These are phyloP conservation scores for Andricus curvator DNA, from an alignment of 2,888 invertebrate genomes.

Conservation along the genomic window DNA sequence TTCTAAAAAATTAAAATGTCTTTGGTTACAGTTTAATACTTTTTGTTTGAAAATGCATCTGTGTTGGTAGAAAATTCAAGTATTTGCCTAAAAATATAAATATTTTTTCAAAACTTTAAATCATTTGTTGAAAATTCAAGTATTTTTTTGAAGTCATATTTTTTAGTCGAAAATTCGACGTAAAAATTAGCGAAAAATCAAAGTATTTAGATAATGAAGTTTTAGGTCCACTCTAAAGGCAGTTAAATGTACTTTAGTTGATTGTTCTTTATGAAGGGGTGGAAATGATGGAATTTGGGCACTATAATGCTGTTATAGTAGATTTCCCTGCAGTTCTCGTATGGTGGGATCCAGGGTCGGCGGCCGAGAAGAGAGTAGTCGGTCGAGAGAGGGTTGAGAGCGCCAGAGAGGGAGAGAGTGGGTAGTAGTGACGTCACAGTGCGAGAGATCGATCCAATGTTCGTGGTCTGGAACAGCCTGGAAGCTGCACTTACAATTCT, in stretches of 20 bases:
- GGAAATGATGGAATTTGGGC: slow-evolving; percentile 27
- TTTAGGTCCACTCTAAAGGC: neutral
- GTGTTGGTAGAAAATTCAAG: no score
- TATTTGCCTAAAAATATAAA: no score
- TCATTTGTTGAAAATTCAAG: no score
- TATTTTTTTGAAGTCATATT: no score
- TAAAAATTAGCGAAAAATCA: no score
- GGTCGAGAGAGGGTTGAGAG: slow-evolving; percentile 17
- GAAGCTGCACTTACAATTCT: slow-evolving; percentile 45
- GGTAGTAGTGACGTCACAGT: slow-evolving; percentile 54
- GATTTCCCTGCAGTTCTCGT: slow-evolving; percentile 15
- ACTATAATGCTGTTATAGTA: slow-evolving; percentile 38
- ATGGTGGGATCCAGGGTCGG: slow-evolving; percentile 29
- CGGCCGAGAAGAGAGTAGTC: slow-evolving; percentile 10
- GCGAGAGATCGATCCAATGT: slow-evolving; percentile 60
- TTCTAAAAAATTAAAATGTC: no score
- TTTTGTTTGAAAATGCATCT: no score
- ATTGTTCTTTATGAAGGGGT: slow-evolving; percentile 7
- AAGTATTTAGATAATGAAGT: no score
- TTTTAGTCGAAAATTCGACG: no score
- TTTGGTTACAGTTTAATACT: no score
- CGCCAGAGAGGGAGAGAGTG: slow-evolving; percentile 24
- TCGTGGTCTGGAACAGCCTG: slow-evolving; percentile 58
- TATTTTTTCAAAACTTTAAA: no score
- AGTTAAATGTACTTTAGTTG: neutral